Evolutionary conservation across 2,797 vertebrate genomes (phyloP).

Genomic region (Sebastes miniatus): DNA sequence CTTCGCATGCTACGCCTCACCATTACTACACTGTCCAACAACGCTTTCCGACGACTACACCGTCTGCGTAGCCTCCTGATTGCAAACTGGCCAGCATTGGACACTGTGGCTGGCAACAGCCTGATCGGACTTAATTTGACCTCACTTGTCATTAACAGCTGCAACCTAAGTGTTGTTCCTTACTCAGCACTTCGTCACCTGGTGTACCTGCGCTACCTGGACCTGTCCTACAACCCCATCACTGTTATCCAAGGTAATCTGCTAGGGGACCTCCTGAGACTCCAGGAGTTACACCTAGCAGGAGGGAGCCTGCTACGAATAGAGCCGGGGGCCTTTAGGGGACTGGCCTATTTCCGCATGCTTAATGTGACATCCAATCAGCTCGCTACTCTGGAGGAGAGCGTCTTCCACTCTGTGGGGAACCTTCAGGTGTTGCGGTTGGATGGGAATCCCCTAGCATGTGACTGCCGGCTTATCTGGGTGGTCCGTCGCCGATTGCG

Average conservation of each 20-base stretch:
- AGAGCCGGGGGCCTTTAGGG: slow-evolving; percentile 86
- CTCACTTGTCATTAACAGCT: slow-evolving; percentile 85
- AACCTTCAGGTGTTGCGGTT: slow-evolving; percentile 88
- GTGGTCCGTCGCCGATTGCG: slow-evolving; percentile 81
- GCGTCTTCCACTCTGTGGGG: slow-evolving; percentile 86
- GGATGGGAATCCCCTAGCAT: slow-evolving; percentile 88
- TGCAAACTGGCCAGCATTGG: slow-evolving; percentile 84
- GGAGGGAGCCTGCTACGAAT: slow-evolving; percentile 84
- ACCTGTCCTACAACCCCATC: slow-evolving; percentile 93
- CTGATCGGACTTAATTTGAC: slow-evolving; percentile 88
- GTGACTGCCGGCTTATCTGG: slow-evolving; percentile 93
- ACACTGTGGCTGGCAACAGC: slow-evolving; percentile 83
- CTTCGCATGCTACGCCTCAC: slow-evolving; percentile 84
- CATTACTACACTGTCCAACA: slow-evolving; percentile 81
- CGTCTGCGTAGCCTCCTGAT: slow-evolving; percentile 84
- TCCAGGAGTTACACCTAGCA: slow-evolving; percentile 88
- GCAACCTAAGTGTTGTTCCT: slow-evolving; percentile 86
- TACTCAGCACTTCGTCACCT: slow-evolving; percentile 84
- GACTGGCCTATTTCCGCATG: slow-evolving; percentile 83
- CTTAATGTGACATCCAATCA: slow-evolving; percentile 91
- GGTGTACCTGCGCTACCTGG: slow-evolving; percentile 85
- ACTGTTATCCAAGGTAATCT: slow-evolving; percentile 79
- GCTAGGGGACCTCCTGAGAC: slow-evolving; percentile 82
- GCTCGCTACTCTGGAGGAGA: slow-evolving; percentile 87
- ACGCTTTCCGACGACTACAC: slow-evolving; percentile 83